phyloP scores from a whole-genome alignment of 2,888 invertebrate species.

The Cepaea hortensis region DNA sequence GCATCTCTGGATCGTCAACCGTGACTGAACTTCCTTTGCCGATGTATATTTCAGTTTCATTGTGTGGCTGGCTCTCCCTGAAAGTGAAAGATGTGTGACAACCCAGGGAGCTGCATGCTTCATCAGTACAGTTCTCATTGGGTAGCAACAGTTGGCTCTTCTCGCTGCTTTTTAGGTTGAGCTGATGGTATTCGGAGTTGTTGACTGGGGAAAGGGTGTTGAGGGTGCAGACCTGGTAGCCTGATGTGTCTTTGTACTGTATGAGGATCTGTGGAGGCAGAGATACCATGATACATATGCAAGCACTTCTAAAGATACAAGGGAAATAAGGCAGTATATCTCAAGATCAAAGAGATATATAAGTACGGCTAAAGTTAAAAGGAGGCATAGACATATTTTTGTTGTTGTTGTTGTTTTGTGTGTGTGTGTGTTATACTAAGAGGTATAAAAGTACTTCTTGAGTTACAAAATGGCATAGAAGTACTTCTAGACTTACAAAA shows the following conservation, averaged over 20 bases:
- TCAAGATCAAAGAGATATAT: too few relatives aligned
- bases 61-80: background rate
- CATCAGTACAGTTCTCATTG: slow-evolving; percentile 35
- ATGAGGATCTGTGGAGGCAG: slow-evolving; percentile 18
- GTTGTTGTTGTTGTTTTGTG: too few relatives aligned
- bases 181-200: slow-evolving; percentile 61
- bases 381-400: too few relatives aligned
- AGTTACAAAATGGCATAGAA: too few relatives aligned
- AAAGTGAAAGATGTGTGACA: slow-evolving; percentile 24
- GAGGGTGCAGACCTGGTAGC: background rate
- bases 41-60: slow-evolving; percentile 26
- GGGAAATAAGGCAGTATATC: too few relatives aligned
- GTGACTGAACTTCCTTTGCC: slow-evolving; percentile 22
- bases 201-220: slow-evolving; percentile 52
- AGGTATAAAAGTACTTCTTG: too few relatives aligned
- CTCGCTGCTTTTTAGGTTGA: slow-evolving; percentile 45
- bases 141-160: slow-evolving; percentile 49
- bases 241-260: background rate
- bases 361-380: too few relatives aligned
- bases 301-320: too few relatives aligned
- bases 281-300: too few relatives aligned
- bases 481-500: too few relatives aligned
- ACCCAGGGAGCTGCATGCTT: background rate
- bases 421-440: too few relatives aligned
- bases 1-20: background rate